A percentile compares a stretch with the other conserved stretches of the same genome.
These are phyloP conservation scores for Poeciliopsis presidionis DNA, from an alignment of 2,797 vertebrate genomes.

Conservation along the genomic window DNA sequence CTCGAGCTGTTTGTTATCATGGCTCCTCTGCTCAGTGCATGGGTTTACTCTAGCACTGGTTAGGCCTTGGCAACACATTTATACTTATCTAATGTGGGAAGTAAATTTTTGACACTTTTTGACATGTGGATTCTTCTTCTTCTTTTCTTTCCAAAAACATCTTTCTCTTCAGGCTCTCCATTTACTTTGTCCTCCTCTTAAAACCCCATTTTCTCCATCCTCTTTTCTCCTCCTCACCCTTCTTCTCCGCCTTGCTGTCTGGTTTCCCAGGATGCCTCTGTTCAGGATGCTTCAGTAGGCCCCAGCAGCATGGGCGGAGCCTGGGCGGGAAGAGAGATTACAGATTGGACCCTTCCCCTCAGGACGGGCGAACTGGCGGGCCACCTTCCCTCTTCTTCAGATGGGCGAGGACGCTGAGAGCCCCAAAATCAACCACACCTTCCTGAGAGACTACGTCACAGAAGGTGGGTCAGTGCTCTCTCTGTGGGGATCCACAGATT, in stretches of 20 bases:
- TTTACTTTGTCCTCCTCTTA: slow-evolving; percentile 16
- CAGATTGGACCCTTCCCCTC: slow-evolving; percentile 92
- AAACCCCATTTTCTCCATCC: slow-evolving; percentile 24
- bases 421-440: slow-evolving; percentile 98
- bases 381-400: slow-evolving; percentile 89
- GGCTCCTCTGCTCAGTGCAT: slow-evolving; percentile 24
- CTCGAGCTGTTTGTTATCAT: slow-evolving; percentile 44
- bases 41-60: slow-evolving; percentile 17
- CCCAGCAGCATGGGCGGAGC: slow-evolving; percentile 95
- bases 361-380: slow-evolving; percentile 92
- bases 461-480: slow-evolving; percentile 80
- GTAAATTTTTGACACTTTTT: slow-evolving; percentile 50
- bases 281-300: slow-evolving; percentile 89
- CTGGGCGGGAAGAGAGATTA: slow-evolving; percentile 90
- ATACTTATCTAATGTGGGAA: slow-evolving; percentile 41
- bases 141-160: slow-evolving; percentile 32
- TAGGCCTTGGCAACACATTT: slow-evolving; percentile 47
- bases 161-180: slow-evolving; percentile 41
- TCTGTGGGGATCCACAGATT: slow-evolving; percentile 41
- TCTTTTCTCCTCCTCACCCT: slow-evolving; percentile 31
- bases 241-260: slow-evolving; percentile 58
- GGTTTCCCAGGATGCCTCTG: slow-evolving; percentile 87
- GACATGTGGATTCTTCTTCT: slow-evolving; percentile 16
- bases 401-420: slow-evolving; percentile 99
- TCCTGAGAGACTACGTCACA: slow-evolving; percentile 99